These are phyloP conservation scores for Bujurquina vittata DNA, from an alignment of 2,113 vertebrate genomes.

Conservation along the genomic window DNA sequence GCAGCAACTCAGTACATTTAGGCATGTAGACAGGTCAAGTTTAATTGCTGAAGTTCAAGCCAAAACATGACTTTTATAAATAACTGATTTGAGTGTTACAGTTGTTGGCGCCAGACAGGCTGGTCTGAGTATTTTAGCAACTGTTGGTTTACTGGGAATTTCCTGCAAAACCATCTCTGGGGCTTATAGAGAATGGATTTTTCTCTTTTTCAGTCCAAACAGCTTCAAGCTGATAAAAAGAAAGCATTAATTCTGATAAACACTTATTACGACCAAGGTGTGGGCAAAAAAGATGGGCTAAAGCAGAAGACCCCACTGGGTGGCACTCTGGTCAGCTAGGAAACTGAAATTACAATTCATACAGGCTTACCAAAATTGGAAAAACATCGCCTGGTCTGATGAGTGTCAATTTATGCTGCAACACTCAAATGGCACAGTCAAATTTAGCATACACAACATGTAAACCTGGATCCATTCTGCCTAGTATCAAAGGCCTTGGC, in stretches of 20 bases:
- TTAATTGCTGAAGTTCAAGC: not conserved
- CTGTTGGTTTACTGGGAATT: not conserved
- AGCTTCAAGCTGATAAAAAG: not conserved
- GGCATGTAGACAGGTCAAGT: not conserved
- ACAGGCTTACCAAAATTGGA: not conserved
- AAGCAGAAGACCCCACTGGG: too few species aligned
- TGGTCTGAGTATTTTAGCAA: not conserved
- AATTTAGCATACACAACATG: not conserved
- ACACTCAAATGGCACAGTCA: not conserved
- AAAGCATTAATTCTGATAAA: too few species aligned
- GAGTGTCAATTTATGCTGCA: not conserved
- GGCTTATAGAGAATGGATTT: rapidly evolving
- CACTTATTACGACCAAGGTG: not conserved
- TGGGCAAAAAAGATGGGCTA: too few species aligned
- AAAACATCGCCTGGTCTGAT: not conserved
- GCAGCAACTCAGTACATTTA: not conserved
- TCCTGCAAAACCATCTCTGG: not conserved
- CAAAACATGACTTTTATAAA: not conserved
- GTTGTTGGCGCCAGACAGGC: not conserved
- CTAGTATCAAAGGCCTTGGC: not conserved
- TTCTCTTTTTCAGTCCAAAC: not conserved
- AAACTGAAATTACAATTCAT: not conserved
- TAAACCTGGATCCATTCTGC: not conserved
- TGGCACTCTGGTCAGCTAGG: too few species aligned
- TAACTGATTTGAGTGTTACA: not conserved